Evolutionary conservation across 2,113 vertebrate species (phyloP).

Genomic region (Eurypyga helias): DNA sequence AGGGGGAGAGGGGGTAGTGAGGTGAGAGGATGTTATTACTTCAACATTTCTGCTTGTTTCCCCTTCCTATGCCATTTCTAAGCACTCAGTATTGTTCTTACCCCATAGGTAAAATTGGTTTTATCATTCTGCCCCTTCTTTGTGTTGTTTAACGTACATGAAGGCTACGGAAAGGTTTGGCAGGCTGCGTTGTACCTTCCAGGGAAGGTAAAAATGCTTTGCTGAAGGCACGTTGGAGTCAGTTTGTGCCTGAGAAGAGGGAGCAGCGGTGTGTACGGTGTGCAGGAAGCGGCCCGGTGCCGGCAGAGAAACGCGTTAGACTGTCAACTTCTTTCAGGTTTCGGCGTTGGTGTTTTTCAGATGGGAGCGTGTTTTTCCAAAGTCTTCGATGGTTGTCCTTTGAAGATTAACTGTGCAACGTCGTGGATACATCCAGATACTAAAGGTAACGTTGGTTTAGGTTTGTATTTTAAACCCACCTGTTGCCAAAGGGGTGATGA

Average conservation of each 20-base stretch:
- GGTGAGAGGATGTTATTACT: background rate
- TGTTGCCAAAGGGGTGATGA: background rate
- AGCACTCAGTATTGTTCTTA: background rate
- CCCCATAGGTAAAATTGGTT: background rate
- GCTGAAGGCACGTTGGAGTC: background rate
- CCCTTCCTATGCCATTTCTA: background rate
- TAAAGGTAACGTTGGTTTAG: conserved; percentile 83
- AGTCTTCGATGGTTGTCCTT: conserved; percentile 97
- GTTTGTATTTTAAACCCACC: background rate
- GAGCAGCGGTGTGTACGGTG: background rate
- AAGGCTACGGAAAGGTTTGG: background rate
- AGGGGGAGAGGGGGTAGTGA: too few species aligned
- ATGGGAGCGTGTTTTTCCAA: conserved; percentile 99
- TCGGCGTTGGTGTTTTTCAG: conserved; percentile 73
- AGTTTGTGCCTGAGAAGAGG: background rate
- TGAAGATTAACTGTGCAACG: conserved; percentile 98
- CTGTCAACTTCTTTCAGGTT: background rate
- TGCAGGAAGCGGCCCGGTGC: background rate
- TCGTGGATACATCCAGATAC: conserved; percentile 99
- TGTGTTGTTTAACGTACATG: background rate
- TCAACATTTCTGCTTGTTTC: background rate
- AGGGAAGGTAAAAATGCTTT: background rate
- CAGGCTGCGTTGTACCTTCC: background rate
- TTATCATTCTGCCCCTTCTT: background rate
- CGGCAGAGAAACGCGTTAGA: background rate